Conservation (phyloP, 2,113 vertebrate genomes). For the Pagrus major region DNA sequence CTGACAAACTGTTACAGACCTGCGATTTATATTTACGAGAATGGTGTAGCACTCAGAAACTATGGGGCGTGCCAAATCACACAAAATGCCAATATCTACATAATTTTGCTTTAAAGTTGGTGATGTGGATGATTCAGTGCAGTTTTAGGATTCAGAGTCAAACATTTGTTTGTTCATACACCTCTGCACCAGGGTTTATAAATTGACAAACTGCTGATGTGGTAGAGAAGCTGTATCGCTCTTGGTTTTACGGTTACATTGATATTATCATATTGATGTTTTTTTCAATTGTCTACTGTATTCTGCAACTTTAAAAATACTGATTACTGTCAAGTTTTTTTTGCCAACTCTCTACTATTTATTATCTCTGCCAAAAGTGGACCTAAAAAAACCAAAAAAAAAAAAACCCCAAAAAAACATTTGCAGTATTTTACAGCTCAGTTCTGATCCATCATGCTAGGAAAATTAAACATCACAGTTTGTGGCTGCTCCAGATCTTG, state of each 20-base stretch:
- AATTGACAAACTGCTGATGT: background rate
- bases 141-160: background rate
- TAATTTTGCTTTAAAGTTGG: too few relatives aligned
- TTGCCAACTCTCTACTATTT: background rate
- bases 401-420: too few relatives aligned
- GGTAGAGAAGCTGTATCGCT: background rate
- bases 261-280: background rate
- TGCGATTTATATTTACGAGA: too few relatives aligned
- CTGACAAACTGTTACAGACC: too few relatives aligned
- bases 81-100: too few relatives aligned
- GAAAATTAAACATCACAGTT: constrained; percentile 27
- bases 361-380: too few relatives aligned
- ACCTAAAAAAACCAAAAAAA: background rate
- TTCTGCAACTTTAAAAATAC: background rate
- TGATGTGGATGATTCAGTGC: too few relatives aligned
- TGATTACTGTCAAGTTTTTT: background rate
- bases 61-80: too few relatives aligned
- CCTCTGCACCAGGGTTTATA: background rate
- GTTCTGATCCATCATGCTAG: background rate
- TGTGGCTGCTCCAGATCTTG: constrained; percentile 25
- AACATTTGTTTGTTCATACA: background rate
- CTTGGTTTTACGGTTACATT: background rate
- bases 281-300: too few relatives aligned
- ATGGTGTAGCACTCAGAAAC: too few relatives aligned
- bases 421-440: constrained; percentile 14